phyloP scores from a whole-genome alignment of 2,113 vertebrate genomes.

The Malurus melanocephalus region DNA sequence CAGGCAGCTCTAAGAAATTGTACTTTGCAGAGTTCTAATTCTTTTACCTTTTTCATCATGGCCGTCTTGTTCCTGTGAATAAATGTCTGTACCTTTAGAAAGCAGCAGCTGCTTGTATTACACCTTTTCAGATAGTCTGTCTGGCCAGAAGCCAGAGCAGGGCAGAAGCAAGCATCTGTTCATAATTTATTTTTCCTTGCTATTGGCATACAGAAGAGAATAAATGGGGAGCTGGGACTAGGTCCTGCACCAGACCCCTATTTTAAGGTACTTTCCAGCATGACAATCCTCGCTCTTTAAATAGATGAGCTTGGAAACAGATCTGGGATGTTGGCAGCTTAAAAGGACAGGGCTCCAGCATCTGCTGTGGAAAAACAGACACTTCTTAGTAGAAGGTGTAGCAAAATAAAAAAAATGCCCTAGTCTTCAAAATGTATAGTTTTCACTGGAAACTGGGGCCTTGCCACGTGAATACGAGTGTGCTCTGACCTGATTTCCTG shows the following conservation, averaged over 20 bases:
- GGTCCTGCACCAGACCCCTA: neutral
- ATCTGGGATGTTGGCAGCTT: neutral
- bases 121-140: neutral
- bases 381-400: neutral
- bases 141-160: constrained; percentile 9
- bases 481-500: constrained; percentile 15
- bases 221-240: neutral
- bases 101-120: neutral
- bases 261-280: neutral
- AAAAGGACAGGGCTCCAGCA: neutral
- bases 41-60: neutral
- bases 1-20: neutral
- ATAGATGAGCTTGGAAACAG: neutral
- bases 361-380: neutral
- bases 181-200: neutral
- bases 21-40: neutral
- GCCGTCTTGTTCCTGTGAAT: neutral
- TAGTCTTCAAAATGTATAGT: neutral
- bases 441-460: neutral
- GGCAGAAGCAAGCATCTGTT: neutral
- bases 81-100: neutral
- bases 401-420: neutral
- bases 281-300: neutral
- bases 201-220: neutral
- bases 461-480: neutral